Conservation (phyloP, 2,113 vertebrate species). For the Herpailurus yagouaroundi region DNA sequence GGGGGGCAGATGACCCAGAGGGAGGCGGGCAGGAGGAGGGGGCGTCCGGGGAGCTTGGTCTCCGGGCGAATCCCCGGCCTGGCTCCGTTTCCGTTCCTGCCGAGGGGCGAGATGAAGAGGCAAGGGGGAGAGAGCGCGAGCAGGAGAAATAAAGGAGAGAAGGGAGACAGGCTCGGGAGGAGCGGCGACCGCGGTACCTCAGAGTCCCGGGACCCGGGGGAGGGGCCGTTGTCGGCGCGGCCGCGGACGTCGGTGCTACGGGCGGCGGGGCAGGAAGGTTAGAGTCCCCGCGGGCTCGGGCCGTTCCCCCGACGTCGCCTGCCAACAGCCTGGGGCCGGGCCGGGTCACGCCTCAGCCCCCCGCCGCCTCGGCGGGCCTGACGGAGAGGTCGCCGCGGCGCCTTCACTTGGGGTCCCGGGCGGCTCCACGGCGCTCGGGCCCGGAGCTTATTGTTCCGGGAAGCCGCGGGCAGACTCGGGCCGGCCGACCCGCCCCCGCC, state of each 20-base stretch:
- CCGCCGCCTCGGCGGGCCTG: neutral
- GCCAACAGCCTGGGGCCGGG: neutral
- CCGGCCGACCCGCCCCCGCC: neutral
- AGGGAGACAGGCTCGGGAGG: neutral
- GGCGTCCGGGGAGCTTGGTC: neutral
- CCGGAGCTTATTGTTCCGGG: neutral
- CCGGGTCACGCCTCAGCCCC: neutral
- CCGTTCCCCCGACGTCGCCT: neutral
- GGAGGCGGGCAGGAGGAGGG: neutral
- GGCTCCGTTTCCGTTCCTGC: neutral
- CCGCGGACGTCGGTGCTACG: neutral
- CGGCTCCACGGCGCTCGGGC: neutral
- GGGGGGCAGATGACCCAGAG: too few species aligned
- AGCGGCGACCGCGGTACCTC: conserved; percentile 33
- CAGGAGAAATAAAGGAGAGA: neutral
- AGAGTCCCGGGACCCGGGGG: neutral
- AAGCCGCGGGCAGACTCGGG: neutral
- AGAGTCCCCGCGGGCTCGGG: neutral
- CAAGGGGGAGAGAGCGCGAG: neutral
- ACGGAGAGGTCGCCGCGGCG: neutral
- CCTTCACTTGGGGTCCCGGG: neutral
- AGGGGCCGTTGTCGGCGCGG: neutral
- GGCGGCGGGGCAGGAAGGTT: neutral
- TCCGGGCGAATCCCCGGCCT: neutral
- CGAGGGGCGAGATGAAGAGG: neutral